Conservation (phyloP, 2,888 invertebrate species). For the Pollenia griseotomentosa region DNA sequence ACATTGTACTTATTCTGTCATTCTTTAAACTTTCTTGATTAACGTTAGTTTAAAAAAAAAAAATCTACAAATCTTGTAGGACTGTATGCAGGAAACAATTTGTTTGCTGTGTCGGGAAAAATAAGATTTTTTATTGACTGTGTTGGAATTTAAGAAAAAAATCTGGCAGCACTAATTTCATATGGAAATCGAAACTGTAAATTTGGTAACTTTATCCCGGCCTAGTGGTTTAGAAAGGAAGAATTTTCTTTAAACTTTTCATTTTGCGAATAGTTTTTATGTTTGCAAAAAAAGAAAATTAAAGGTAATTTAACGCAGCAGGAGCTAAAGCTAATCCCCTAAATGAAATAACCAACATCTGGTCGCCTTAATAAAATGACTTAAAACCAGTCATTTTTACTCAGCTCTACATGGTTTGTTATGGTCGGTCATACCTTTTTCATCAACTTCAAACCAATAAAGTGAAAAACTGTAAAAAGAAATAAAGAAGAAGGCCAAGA, state of each 20-base stretch:
- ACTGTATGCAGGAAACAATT: no score
- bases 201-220: no score
- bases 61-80: no score
- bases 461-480: constrained; percentile 13
- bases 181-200: no score
- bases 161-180: no score
- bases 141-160: no score
- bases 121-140: no score
- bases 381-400: neutral
- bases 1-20: no score
- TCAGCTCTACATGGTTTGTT: constrained; percentile 8
- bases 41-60: no score
- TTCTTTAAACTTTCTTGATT: no score
- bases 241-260: neutral
- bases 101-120: no score
- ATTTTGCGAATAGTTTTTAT: neutral
- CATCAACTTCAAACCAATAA: constrained; percentile 3
- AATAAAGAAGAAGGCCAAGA: neutral
- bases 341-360: constrained; percentile 14
- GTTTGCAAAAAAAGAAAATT: neutral
- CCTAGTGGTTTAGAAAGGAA: neutral
- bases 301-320: constrained; percentile 39
- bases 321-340: neutral
- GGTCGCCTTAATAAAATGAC: constrained; percentile 35
- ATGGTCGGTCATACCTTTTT: constrained; percentile 43